Percentiles rank a stretch among this genome's conserved stretches.
Conservation (phyloP, 2,888 invertebrate species). For the Pinctada fucata region DNA sequence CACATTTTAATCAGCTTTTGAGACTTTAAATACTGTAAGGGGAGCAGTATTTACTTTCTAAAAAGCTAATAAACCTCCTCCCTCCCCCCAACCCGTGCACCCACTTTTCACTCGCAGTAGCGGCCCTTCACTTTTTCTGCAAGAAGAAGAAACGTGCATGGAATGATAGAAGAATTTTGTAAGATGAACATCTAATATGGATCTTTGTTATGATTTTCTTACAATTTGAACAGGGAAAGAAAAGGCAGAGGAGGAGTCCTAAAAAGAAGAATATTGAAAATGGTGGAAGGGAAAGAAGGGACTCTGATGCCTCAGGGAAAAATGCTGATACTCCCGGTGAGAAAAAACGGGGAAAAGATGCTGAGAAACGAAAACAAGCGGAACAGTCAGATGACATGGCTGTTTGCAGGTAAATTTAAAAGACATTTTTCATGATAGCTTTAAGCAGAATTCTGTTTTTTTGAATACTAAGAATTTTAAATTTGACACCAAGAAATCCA, state of each 20-base stretch:
- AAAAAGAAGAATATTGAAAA: constrained; percentile 29
- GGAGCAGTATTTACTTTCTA: too few species aligned
- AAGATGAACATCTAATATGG: too few species aligned
- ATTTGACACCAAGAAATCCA: too few species aligned
- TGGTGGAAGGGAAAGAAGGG: constrained; percentile 39
- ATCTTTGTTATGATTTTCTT: too few species aligned
- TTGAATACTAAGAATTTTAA: too few species aligned
- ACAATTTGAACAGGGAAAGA: constrained; percentile 23
- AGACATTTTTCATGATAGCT: background rate
- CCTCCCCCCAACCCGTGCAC: too few species aligned
- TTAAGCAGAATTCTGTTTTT: too few species aligned
- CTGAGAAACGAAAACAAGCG: constrained; percentile 58
- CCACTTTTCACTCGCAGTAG: too few species aligned
- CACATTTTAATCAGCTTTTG: background rate
- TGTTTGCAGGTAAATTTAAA: constrained; percentile 57
- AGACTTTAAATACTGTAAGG: background rate
- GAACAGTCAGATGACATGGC: constrained; percentile 60
- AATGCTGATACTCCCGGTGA: constrained; percentile 33
- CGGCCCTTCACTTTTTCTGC: too few species aligned
- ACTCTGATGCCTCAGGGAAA: constrained; percentile 38
- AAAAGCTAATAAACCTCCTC: too few species aligned
- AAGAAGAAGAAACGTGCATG: background rate
- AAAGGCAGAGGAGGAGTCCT: constrained; percentile 37
- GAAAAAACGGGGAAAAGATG: constrained; percentile 50
- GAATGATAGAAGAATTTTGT: background rate